Conservation (phyloP, 2,888 invertebrate species). For the Leptothorax acervorum region DNA sequence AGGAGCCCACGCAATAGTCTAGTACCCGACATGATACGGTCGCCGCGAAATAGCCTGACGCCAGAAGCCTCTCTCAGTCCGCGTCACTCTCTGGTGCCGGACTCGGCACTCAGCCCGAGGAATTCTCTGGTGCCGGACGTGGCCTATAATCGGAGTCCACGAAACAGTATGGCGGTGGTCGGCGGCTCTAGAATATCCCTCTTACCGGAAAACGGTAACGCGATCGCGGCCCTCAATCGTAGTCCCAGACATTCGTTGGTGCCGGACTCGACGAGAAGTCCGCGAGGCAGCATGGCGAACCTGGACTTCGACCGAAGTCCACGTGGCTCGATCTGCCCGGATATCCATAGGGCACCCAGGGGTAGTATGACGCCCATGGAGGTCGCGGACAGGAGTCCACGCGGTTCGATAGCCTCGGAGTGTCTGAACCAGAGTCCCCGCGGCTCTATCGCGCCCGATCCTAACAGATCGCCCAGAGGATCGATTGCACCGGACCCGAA, state of each 20-base stretch:
- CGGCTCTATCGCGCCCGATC: constrained; percentile 80
- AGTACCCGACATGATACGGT: constrained; percentile 87
- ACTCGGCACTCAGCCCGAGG: constrained; percentile 87
- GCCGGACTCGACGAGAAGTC: constrained; percentile 88
- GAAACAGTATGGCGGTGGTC: constrained; percentile 87
- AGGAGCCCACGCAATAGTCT: constrained; percentile 88
- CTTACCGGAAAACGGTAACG: constrained; percentile 80
- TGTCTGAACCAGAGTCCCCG: constrained; percentile 86
- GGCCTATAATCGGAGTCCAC: constrained; percentile 86
- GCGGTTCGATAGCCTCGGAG: constrained; percentile 87
- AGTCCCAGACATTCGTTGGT: constrained; percentile 89
- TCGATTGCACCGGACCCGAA: constrained; percentile 77
- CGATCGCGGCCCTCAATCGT: constrained; percentile 83
- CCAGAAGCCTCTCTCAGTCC: constrained; percentile 88
- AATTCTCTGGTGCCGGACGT: constrained; percentile 88
- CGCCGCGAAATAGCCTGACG: constrained; percentile 87
- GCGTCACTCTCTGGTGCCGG: constrained; percentile 88
- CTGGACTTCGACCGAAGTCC: constrained; percentile 88
- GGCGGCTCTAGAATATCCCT: constrained; percentile 75
- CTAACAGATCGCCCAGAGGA: constrained; percentile 85
- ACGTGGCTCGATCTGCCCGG: constrained; percentile 88
- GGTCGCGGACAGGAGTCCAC: constrained; percentile 86
- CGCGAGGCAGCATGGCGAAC: constrained; percentile 86
- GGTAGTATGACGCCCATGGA: constrained; percentile 76
- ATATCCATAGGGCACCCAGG: constrained; percentile 87